Percentiles rank a stretch among this genome's conserved stretches.
These are phyloP conservation scores for Poeciliopsis prolifica DNA, from an alignment of 2,113 vertebrate species.

Conservation along the genomic window DNA sequence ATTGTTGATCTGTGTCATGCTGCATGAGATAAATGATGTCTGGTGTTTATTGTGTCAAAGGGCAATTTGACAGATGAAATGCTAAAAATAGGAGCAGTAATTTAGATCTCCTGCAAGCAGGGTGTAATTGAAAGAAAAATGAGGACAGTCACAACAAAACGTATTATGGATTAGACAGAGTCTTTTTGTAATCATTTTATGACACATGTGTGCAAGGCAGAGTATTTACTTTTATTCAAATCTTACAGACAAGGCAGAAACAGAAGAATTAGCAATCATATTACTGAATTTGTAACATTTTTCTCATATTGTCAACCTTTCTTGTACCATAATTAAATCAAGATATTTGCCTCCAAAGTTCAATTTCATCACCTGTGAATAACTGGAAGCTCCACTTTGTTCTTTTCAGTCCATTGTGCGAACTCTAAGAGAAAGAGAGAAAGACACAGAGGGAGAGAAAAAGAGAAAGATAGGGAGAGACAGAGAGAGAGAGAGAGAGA, in stretches of 20 bases:
- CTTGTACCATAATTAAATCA: background rate
- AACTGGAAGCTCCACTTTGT: conserved; percentile 29
- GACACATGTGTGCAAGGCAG: background rate
- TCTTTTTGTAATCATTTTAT: conserved; percentile 8
- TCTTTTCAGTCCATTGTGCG: conserved; percentile 22
- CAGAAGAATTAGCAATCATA: background rate
- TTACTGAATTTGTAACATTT: background rate
- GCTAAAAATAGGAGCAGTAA: conserved; percentile 43
- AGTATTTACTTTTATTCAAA: conserved; percentile 19
- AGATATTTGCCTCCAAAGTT: conserved; percentile 39
- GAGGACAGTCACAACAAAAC: conserved; percentile 47
- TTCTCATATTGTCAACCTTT: conserved; percentile 2
- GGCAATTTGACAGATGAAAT: conserved; percentile 36
- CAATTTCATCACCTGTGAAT: conserved; percentile 60
- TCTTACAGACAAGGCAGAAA: conserved; percentile 15
- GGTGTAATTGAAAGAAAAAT: conserved; percentile 24
- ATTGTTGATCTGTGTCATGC: conserved; percentile 30
- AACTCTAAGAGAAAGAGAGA: background rate
- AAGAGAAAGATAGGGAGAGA: conserved; percentile 16
- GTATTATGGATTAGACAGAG: background rate
- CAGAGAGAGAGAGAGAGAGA: conserved; percentile 30
- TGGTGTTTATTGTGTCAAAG: conserved; percentile 45
- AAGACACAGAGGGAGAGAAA: conserved; percentile 1
- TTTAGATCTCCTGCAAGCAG: background rate
- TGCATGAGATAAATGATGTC: conserved; percentile 31